These are phyloP conservation scores for Standfussiana lucernea DNA, from an alignment of 2,888 invertebrate genomes.

Conservation along the genomic window DNA sequence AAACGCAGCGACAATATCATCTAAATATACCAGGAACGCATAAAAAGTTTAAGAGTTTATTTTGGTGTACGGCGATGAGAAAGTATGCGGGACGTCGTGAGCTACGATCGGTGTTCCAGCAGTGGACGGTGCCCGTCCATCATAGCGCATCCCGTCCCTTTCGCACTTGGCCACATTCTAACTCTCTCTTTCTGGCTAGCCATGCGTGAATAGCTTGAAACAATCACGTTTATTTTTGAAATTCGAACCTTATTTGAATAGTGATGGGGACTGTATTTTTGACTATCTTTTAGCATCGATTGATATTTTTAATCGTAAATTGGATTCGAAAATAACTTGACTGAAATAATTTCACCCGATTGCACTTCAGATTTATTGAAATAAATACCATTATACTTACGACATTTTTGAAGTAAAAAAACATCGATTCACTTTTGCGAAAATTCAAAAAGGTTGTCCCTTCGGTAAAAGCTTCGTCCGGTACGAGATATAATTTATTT, in stretches of 20 bases:
- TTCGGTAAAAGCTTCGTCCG: constrained; percentile 64
- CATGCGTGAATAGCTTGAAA: constrained; percentile 85
- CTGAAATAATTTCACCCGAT: constrained; percentile 22
- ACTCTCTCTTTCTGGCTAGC: constrained; percentile 74
- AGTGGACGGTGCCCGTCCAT: constrained; percentile 85
- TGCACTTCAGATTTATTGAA: constrained; percentile 10
- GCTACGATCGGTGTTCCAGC: constrained; percentile 84
- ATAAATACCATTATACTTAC: constrained; percentile 19
- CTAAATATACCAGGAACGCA: constrained; percentile 87
- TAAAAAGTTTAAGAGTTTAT: constrained; percentile 88
- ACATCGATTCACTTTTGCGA: constrained; percentile 17
- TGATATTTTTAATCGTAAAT: constrained; percentile 34
- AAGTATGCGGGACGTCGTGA: constrained; percentile 86
- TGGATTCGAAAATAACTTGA: constrained; percentile 31
- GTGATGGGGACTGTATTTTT: constrained; percentile 65
- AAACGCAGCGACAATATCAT: constrained; percentile 85
- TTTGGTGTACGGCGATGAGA: constrained; percentile 88
- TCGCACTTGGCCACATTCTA: constrained; percentile 65
- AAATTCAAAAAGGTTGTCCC: constrained; percentile 46
- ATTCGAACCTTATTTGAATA: constrained; percentile 79
- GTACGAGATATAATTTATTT: constrained; percentile 69
- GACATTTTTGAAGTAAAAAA: constrained; percentile 12
- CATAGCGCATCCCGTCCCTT: constrained; percentile 80
- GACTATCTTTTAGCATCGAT: constrained; percentile 56
- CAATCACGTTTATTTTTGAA: constrained; percentile 85